Base-by-base conservation (phyloP, 2,797 vertebrate genomes). In the Morus bassanus region DNA sequence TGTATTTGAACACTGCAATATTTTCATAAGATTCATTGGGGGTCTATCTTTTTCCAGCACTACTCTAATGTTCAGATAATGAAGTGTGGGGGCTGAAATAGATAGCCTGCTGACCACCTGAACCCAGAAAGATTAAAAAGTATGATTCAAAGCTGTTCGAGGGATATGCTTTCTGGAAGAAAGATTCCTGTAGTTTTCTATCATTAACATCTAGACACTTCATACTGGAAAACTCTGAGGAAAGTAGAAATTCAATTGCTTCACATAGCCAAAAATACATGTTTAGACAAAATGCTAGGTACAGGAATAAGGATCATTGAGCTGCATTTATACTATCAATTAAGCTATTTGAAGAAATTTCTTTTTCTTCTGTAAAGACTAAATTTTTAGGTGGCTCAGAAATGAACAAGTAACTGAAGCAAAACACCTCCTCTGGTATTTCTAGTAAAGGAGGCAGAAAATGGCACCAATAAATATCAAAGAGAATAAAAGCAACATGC, bases 1-100 rank as follows among this genome's bases (percentile, higher is more conserved):
- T 88, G 63, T 69, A 96, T 95, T 97, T 45, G 65, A 97, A 94
- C 87, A 87, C 90, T 2, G 25, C 75, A 91, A 96, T 97, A 94
- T 97, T 98, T 97, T 97, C 96, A 95, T 97, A 97, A 96, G 96
- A 97, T 97, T 98, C 96, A 88, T 43, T 88, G 67, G 96, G 96
- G 96, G 95, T 96, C 95, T 96, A 78, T 92, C 93, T 91, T 97
- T 98, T 97, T 96, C 87, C 92, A 97, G 87, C 88, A 91, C 82
- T 74, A 83, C 95, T 96, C 85, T 97, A 97, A 96, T 94, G 90
- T 96, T 97, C 95, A 94, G 92, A 97, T 96, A 96, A 97, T 97
- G 96, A 98, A 97, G 86, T 18, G 1, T 67, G 33, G 81, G 90
- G 75, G 81, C 87, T 96, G 96, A 97, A 98, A 96, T 94, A 93